Evolutionary conservation across 2,797 vertebrate species (phyloP), one percentile per base, ranked within the genome.

Genomic region (Limosa lapponica): DNA sequence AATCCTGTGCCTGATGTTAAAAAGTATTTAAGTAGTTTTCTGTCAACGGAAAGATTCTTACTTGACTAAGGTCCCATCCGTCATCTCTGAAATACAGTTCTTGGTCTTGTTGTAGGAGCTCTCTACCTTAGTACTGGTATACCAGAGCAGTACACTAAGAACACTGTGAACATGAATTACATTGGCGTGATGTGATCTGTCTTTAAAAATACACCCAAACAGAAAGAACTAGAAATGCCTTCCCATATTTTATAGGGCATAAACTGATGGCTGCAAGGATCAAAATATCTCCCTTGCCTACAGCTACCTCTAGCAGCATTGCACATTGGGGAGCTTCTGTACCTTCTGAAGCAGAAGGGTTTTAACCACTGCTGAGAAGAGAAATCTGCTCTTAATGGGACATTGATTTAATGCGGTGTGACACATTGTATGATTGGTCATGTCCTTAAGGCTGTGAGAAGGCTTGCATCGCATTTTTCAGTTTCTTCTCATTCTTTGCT

Each of bases 271-370:
- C 80, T 97, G 67, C 52, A 81, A 73, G 87, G 62, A 84, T 87
- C 67, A 69, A 65, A 93, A 37, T 73, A 69, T 57, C 71, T 96
- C 69, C 39, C 66, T 94, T 88, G 89, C 84, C 82, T 91, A 22
- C 54, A 95, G 95, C 85, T 88, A 20, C 73, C 69, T 85, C 82
- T 92, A 61, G 67, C 24, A 86, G 13, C 84, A 83, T 37, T 91
- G 75, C 44, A 67, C 80, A 5, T 2, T 78, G 66, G 84, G 79
- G 69, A 91, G 44, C 59, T 82, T 55, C 66, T 69, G 48, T 94
- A 77, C 41, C 62, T 87, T 95, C 52, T 93, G 85, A 93, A 75
- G 82, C 90, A 87, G 58, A 87, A 95, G 59, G 32, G 41, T 61
- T 94, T 92, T 85, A 94, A 74, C 84, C 0, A 0, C 49, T 70